Conservation (phyloP, 2,797 vertebrate genomes). For the Halcyon smyrnensis region DNA sequence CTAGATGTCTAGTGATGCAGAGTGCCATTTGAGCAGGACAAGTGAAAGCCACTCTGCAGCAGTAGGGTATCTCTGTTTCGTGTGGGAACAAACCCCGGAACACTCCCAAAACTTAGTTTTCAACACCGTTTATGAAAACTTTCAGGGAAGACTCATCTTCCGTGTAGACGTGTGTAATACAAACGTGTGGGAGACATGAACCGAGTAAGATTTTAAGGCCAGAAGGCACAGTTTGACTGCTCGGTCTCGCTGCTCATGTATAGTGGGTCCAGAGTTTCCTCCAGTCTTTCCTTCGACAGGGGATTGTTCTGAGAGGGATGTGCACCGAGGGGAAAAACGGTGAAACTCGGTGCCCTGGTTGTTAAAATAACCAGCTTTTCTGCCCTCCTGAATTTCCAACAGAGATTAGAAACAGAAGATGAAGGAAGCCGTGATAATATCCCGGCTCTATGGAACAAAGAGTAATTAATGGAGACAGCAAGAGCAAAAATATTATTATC, state of each 20-base stretch:
- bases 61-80: conserved; percentile 8
- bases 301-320: not conserved
- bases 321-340: not conserved
- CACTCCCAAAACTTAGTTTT: not conserved
- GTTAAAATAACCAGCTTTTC: not conserved
- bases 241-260: not conserved
- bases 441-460: not conserved
- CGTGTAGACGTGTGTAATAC: not conserved
- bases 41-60: conserved; percentile 71
- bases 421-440: not conserved
- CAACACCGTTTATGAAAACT: conserved; percentile 26
- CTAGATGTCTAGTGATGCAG: conserved; percentile 72
- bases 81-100: not conserved
- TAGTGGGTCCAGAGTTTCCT: not conserved
- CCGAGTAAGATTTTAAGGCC: not conserved
- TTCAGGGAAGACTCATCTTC: conserved; percentile 31
- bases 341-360: not conserved
- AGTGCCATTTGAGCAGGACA: conserved; percentile 75
- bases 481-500: not conserved
- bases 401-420: not conserved
- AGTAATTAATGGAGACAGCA: not conserved
- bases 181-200: not conserved
- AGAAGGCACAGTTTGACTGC: not conserved
- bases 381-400: not conserved
- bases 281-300: not conserved